A percentile compares a stretch with the other conserved stretches of the same genome.
These are phyloP conservation scores for Pseudobourletiella spinata DNA, from an alignment of 1,140 invertebrate species.

Conservation along the genomic window DNA sequence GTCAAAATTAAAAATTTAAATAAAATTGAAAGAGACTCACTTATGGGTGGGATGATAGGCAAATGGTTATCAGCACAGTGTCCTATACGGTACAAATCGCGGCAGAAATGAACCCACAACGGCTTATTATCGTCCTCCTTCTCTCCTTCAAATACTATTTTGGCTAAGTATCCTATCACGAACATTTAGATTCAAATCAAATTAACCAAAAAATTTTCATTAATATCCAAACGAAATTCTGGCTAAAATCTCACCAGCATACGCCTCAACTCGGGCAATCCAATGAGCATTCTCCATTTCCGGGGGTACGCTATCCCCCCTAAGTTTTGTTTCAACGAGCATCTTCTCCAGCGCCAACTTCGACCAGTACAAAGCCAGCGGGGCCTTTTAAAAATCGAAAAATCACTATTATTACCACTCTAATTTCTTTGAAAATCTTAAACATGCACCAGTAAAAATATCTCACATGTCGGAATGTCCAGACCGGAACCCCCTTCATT, in stretches of 20 bases:
- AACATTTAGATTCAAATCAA: too few relatives aligned
- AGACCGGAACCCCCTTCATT: not conserved
- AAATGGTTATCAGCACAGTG: slow-evolving; percentile 6
- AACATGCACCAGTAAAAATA: not conserved
- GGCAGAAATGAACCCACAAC: not conserved
- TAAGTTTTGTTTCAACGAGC: not conserved
- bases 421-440: not conserved
- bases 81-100: not conserved
- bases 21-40: not conserved
- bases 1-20: not conserved
- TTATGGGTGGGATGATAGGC: not conserved
- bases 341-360: not conserved
- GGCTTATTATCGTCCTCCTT: not conserved
- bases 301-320: not conserved
- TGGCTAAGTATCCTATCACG: not conserved
- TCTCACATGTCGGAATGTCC: slow-evolving; percentile 3
- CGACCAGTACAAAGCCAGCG: not conserved
- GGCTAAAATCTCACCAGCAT: not conserved
- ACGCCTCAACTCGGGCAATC: not conserved
- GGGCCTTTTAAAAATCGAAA: not conserved
- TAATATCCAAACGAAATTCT: too few relatives aligned
- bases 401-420: not conserved
- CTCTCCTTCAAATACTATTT: slow-evolving; percentile 1
- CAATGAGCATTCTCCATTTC: not conserved
- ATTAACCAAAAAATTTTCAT: too few relatives aligned